Conservation (phyloP, 2,888 invertebrate species). For the Tachystola acroxantha region DNA sequence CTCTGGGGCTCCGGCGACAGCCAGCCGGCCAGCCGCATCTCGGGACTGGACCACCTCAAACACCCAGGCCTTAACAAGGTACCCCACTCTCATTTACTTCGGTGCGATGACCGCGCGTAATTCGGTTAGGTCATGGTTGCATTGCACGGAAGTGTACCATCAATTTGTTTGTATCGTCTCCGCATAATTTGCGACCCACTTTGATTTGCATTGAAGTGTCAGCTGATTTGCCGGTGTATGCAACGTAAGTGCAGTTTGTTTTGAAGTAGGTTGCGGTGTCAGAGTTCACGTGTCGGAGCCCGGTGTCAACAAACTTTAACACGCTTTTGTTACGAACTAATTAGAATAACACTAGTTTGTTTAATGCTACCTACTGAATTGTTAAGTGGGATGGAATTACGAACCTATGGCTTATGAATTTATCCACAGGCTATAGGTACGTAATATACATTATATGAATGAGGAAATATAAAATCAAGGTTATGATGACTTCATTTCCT, state of each 20-base stretch:
- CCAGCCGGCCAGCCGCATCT: conserved; percentile 69
- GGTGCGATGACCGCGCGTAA: conserved; percentile 26
- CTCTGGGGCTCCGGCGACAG: conserved; percentile 80
- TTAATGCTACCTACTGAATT: no score
- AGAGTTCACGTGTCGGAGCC: conserved; percentile 36
- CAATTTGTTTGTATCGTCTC: conserved; percentile 22
- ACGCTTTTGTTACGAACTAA: neutral
- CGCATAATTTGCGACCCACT: conserved; percentile 16
- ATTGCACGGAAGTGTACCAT: conserved; percentile 41
- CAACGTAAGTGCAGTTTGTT: conserved; percentile 35
- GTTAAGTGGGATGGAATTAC: no score
- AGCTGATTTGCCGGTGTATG: conserved; percentile 2
- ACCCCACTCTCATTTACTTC: conserved; percentile 14
- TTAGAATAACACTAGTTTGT: conserved; percentile 1
- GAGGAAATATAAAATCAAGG: neutral
- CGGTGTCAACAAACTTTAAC: conserved; percentile 41
- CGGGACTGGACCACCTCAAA: conserved; percentile 82
- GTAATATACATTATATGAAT: no score
- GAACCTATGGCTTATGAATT: no score
- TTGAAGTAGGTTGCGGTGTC: conserved; percentile 37
- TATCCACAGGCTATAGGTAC: no score
- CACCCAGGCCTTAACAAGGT: conserved; percentile 86
- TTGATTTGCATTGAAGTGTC: conserved; percentile 1
- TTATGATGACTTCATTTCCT: neutral
- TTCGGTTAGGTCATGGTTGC: conserved; percentile 54